Base-by-base conservation (phyloP, 2,888 invertebrate species). In the Scaptomyza caliginosa region DNA sequence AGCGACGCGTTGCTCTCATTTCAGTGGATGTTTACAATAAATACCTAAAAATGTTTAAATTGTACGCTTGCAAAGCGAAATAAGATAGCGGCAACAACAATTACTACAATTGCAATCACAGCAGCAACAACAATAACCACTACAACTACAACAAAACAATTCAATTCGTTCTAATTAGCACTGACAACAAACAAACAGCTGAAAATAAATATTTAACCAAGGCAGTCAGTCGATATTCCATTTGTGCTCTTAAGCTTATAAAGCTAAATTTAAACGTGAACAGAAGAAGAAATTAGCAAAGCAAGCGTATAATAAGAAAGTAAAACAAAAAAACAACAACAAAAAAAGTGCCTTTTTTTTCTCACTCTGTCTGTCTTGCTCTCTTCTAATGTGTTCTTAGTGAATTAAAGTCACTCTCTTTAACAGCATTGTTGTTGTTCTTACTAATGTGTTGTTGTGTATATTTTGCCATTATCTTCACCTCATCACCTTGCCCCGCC, bases 231-330 rank as follows among this genome's bases (percentile, higher is more conserved):
- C 39, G 45, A 60, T 69, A 70, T 68, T 64, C 81, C 81, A 68
- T 62, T 77, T 69, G 82, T 85, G 82, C 77, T 82, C 85, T 84
- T 84, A 82, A 68, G 78, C 73, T 77, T 77, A 57, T 39, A 69
- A 72, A 76, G 77, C 76, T 59, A 59, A 54, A 65, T 46, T 65
- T 28, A 60, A 77, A 64, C 34, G 43, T 45, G 28, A 64, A 57
- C 19, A 30, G 45, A 50, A 34, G 34, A 3, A 40, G n/a, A 54
- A 69, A 57, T 66, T 49, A 63, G 30, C 40, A 51, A 57, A 68
- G 43, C 48, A 67, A 40, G 28, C 46, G 17, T 43, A 26, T 26
- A 24, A 43, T 26, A 24, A 43, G 10, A 17, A 45, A 17, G 2
- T 65, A 67, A 65, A 30, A 21, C 11, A 52, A 48, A 59, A 62